Conservation (phyloP, 2,888 invertebrate genomes). For the Stenichneumon culpator region DNA sequence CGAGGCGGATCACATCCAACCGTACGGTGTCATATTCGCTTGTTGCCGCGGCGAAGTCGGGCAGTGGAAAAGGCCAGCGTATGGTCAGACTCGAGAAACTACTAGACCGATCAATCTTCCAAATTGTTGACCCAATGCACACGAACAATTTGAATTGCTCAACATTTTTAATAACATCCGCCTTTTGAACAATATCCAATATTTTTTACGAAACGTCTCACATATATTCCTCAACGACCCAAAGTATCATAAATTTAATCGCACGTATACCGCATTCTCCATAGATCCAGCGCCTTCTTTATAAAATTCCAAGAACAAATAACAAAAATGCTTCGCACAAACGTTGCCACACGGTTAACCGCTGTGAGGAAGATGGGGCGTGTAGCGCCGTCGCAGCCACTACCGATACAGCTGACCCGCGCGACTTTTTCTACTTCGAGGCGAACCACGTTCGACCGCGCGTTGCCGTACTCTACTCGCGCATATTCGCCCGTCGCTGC, state of each 20-base stretch:
- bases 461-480: neutral
- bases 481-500: neutral
- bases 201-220: no score
- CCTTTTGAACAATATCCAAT: no score
- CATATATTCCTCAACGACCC: no score
- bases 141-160: neutral
- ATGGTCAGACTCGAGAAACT: conserved; percentile 2
- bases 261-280: neutral
- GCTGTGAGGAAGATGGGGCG: neutral
- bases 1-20: conserved; percentile 10
- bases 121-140: neutral
- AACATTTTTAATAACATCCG: neutral
- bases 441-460: conserved; percentile 18
- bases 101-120: neutral
- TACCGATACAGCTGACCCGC: conserved; percentile 14
- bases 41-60: neutral
- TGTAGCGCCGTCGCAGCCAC: neutral
- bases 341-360: conserved; percentile 3
- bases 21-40: neutral
- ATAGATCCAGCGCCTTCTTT: neutral
- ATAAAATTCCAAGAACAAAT: neutral
- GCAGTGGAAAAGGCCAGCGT: neutral
- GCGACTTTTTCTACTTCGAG: conserved; percentile 32
- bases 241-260: neutral
- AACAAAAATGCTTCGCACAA: neutral